Base-by-base conservation (phyloP, 2,888 invertebrate species). In the Tanytarsus gracilentus region DNA sequence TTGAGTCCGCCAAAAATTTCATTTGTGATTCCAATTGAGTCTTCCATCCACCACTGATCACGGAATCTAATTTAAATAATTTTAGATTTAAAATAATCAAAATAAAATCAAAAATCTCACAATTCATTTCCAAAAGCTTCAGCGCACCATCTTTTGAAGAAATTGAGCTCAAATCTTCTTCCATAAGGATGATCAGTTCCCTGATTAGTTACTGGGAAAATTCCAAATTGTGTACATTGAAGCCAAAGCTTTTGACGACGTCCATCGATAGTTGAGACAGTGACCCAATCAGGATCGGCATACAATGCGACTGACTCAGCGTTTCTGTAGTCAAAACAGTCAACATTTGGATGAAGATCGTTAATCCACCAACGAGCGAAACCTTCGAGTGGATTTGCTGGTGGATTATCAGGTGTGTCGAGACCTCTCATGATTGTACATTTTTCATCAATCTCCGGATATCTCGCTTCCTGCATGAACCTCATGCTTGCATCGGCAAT, bases 331-430 rank as follows among this genome's bases (percentile, higher is more conserved):
- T 44, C 23, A 16, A 44, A 44, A 21, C 58, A 58, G 25, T 58
- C 44, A 4, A 8, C 3, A 48, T 27, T 11, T 29, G 14, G 9
- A n/a, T 48, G 16, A 18, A 25, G 33, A 18, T 59, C 59, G 21
- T 59, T 50, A 11, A 59, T 26, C 18, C 16, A 59, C 59, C 59
- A 59, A 8, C 33, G 18, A 14, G 59, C 49, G 26, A 59, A 59
- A 1, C 40, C 59, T 25, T 59, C 59, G 6, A 59, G 50, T 18
- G 21, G 25, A 48, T 59, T 49, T 11, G 14, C n/a, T 16, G 59
- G 25, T 14, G 30, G 49, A 23, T 58, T 14, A 5, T 58, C 11
- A 3, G 56, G 56, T 9, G 48, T 44, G 27, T 58, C 26, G 14
- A 44, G 11, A 3, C 29, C 49, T 14, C 23, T 30, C 16, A 59